These are phyloP conservation scores for Drosophila sechellia DNA, from an alignment of 1,140 invertebrate species.

Conservation along the genomic window DNA sequence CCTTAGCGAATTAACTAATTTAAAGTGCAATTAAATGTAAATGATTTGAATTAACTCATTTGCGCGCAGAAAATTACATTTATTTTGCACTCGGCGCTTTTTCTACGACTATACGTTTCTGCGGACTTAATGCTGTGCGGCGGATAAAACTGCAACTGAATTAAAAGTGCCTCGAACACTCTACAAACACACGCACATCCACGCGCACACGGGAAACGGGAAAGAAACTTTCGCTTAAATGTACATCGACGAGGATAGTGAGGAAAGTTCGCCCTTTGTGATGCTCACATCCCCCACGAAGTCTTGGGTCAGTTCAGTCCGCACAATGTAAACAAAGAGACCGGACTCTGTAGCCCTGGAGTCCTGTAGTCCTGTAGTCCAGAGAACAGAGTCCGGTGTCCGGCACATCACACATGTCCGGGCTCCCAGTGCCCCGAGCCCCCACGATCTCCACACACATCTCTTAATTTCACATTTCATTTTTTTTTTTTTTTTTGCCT, in stretches of 20 bases:
- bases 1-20: constrained; percentile 72
- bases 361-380: background rate
- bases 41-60: constrained; percentile 79
- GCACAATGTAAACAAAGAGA: constrained; percentile 64
- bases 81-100: constrained; percentile 51
- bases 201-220: constrained; percentile 32
- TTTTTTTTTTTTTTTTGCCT: constrained; percentile 48
- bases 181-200: constrained; percentile 16
- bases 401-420: constrained; percentile 36
- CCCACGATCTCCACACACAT: constrained; percentile 46
- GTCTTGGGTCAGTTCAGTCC: constrained; percentile 81
- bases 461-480: constrained; percentile 79
- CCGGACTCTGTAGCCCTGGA: constrained; percentile 6
- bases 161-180: constrained; percentile 72
- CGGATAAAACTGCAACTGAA: constrained; percentile 78
- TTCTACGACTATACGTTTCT: constrained; percentile 1
- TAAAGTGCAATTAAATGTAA: constrained; percentile 82
- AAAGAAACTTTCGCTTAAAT: constrained; percentile 80
- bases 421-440: background rate
- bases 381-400: constrained; percentile 12
- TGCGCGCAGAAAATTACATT: constrained; percentile 71
- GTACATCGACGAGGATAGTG: constrained; percentile 84
- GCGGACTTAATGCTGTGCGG: constrained; percentile 71
- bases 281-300: constrained; percentile 83
- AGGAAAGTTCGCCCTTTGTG: constrained; percentile 84